Evolutionary conservation across 2,888 invertebrate genomes (phyloP).

Genomic region (Melanostoma scalare): DNA sequence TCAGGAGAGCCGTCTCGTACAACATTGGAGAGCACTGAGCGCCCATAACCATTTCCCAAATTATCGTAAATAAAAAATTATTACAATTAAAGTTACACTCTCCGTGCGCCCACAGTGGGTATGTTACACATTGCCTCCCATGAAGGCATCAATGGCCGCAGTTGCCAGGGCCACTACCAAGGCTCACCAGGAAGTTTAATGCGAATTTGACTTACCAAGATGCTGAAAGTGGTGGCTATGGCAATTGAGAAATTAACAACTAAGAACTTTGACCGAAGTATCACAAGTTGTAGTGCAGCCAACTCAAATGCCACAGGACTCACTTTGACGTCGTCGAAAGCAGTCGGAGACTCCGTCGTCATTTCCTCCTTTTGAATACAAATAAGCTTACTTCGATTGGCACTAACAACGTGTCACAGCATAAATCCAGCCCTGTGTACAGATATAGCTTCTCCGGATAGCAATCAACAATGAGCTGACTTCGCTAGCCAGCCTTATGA

Average conservation of each 20-base stretch:
- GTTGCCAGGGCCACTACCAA: not conserved
- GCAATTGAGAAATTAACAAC: not conserved
- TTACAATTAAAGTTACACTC: constrained; percentile 72
- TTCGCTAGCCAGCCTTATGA: constrained; percentile 53
- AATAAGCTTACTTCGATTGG: not conserved
- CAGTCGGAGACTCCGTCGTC: too few relatives aligned
- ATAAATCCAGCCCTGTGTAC: constrained; percentile 11
- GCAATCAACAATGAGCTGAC: constrained; percentile 65
- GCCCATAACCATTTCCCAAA: constrained; percentile 68
- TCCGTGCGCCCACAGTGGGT: constrained; percentile 27
- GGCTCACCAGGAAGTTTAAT: too few relatives aligned
- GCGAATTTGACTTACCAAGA: too few relatives aligned
- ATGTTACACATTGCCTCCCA: constrained; percentile 31
- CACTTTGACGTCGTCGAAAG: too few relatives aligned
- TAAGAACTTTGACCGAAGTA: not conserved
- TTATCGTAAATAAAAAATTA: constrained; percentile 73
- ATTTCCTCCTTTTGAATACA: too few relatives aligned
- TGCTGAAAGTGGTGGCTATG: too few relatives aligned
- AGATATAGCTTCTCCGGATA: constrained; percentile 37
- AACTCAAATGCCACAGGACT: too few relatives aligned
- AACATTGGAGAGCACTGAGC: constrained; percentile 16
- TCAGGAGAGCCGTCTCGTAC: not conserved
- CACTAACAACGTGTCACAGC: not conserved
- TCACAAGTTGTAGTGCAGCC: too few relatives aligned
- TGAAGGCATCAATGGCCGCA: not conserved